These are phyloP conservation scores for Aplocera efformata DNA, from an alignment of 2,888 invertebrate genomes.

Conservation along the genomic window DNA sequence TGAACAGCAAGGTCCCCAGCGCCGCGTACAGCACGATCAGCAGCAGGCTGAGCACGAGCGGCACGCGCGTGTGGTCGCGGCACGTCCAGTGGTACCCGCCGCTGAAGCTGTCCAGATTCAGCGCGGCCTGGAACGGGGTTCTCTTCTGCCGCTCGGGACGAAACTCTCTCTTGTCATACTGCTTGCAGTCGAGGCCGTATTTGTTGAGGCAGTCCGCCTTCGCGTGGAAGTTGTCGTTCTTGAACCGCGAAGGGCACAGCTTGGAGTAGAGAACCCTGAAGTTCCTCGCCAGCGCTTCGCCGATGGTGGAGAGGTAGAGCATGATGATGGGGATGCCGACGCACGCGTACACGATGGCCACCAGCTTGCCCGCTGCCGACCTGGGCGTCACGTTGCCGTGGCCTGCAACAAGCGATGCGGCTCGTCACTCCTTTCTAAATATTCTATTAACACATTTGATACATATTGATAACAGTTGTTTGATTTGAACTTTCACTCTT, in stretches of 20 bases:
- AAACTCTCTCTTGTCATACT: conserved; percentile 41
- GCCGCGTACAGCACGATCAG: conserved; percentile 93
- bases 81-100: conserved; percentile 68
- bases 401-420: conserved; percentile 76
- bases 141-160: conserved; percentile 40
- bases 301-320: conserved; percentile 92
- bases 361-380: conserved; percentile 89
- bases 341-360: conserved; percentile 91
- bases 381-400: conserved; percentile 91
- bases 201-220: conserved; percentile 46
- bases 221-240: conserved; percentile 43
- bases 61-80: conserved; percentile 86
- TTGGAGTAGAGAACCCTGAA: conserved; percentile 86
- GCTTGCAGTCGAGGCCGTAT: conserved; percentile 38
- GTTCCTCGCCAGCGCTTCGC: conserved; percentile 89
- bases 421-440: background rate
- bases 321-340: conserved; percentile 94
- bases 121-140: conserved; percentile 69
- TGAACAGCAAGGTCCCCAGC: conserved; percentile 94
- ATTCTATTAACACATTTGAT: no score
- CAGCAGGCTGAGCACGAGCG: conserved; percentile 91
- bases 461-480: no score
- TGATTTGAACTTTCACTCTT: no score
- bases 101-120: conserved; percentile 62
- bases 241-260: conserved; percentile 51